Evolutionary conservation across 1,140 invertebrate species (phyloP), one percentile per base, ranked within the genome.

Genomic region (Aphis craccivora): DNA sequence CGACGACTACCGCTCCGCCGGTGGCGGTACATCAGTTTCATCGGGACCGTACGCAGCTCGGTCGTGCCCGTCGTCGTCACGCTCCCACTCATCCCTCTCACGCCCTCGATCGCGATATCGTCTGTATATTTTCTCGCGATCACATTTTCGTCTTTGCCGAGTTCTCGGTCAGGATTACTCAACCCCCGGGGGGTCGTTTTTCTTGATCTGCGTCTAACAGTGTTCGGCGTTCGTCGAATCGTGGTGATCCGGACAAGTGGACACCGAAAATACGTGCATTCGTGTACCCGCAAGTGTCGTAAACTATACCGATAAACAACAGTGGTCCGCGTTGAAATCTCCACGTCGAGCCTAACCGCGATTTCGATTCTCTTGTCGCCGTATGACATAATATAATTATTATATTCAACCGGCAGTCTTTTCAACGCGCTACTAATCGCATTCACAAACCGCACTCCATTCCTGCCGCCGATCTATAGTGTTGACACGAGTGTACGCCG

Each of bases 11-110:
- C 40, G 23, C 45, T 45, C 51, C 45, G 30, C 25, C 84, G 84
- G 25, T 43, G 43, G 40, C 67, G 60, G 67, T 91, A 81, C 91
- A 40, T 92, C 76, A 92, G 91, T 92, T 92, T 92, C 76, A 83
- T 83, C 91, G 91, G 76, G 91, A 92, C 91, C 91, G 91, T 92
- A 35, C 81, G 37, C 81, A 81, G 25, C 60, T 76, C 60, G 81
- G 43, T 84, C 76, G 91, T 92, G 25, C 45, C 14, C 76, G 67
- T 43, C 91, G 60, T 30, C 43, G 40, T 18, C 43, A 2, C 90
- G 14, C 14, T n/a, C 53, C 14, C 14, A 5, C 60, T 60, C 25
- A 51, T 11, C 25, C 8, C 60, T 67, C 60, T 60, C 7, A n/a
- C 4, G n/a, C 11, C 4, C 6, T 35, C 88, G 51, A 30, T 30